phyloP scores from a whole-genome alignment of 35 echinoderm and acorn worm species.

The Apostichopus parvimensis region DNA sequence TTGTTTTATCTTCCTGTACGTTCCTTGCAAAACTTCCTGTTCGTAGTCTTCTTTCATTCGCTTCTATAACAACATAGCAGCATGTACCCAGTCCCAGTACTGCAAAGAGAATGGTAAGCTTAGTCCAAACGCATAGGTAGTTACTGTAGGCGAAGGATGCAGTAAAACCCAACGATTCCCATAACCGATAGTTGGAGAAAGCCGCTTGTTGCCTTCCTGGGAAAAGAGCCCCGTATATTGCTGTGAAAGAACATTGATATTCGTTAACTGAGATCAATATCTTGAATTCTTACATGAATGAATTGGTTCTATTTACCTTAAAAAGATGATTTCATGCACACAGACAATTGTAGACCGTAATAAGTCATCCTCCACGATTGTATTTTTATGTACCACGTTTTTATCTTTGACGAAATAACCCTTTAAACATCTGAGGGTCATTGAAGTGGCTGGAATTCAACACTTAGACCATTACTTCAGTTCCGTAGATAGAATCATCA shows the following conservation, averaged over 20 bases:
- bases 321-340: no score
- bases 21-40: background rate
- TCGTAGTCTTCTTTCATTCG: slow-evolving; percentile 3
- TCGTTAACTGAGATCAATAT: no score
- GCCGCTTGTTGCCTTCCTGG: slow-evolving; percentile 62
- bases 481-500: no score
- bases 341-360: no score
- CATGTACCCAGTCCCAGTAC: slow-evolving; percentile 62
- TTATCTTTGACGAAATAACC: no score
- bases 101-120: slow-evolving; percentile 70
- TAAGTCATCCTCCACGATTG: no score
- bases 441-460: no score
- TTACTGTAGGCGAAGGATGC: slow-evolving; percentile 93
- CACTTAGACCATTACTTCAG: no score
- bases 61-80: slow-evolving; percentile 61
- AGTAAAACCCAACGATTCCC: slow-evolving; percentile 88
- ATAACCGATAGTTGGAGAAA: slow-evolving; percentile 92
- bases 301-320: no score
- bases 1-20: background rate
- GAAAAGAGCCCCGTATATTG: slow-evolving; percentile 39
- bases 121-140: slow-evolving; percentile 90
- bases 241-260: background rate
- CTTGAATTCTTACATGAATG: no score
- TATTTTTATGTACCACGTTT: no score
- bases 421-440: no score